A percentile compares a stretch with the other conserved stretches of the same genome.
phyloP scores from a whole-genome alignment of 2,888 invertebrate species.

The Girardia tigrina region DNA sequence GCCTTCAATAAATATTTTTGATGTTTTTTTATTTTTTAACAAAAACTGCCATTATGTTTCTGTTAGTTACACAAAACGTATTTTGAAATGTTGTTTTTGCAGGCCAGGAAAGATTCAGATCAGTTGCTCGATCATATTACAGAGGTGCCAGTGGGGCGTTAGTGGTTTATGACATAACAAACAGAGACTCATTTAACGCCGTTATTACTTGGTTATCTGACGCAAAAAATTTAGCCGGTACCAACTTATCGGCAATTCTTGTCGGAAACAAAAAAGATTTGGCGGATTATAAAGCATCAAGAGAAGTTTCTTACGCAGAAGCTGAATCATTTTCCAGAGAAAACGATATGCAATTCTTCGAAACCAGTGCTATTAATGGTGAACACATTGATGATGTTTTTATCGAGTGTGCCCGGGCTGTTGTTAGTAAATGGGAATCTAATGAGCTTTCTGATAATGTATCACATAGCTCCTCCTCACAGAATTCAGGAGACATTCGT shows the following conservation, averaged over 20 bases:
- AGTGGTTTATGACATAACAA: slow-evolving; percentile 19
- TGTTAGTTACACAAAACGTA: too few relatives aligned
- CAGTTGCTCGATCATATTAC: neutral
- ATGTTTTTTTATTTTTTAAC: too few relatives aligned
- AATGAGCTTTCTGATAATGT: slow-evolving; percentile 15
- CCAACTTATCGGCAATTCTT: neutral
- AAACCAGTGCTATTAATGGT: neutral
- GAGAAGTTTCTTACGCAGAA: slow-evolving; percentile 1
- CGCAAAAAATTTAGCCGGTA: neutral
- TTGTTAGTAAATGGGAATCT: slow-evolving; percentile 12
- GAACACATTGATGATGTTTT: slow-evolving; percentile 5
- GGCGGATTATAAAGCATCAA: slow-evolving; percentile 1
- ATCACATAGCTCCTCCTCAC: neutral
- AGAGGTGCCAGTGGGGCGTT: neutral
- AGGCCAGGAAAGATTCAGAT: slow-evolving; percentile 13
- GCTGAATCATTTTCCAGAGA: neutral
- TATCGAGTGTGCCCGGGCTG: neutral
- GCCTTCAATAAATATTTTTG: too few relatives aligned
- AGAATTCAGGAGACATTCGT: slow-evolving; percentile 2
- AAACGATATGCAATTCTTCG: neutral
- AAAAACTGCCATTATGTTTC: too few relatives aligned
- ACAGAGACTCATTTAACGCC: neutral
- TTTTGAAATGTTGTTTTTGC: too few relatives aligned
- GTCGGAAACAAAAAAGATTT: neutral
- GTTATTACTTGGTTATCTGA: slow-evolving; percentile 1